A percentile compares a stretch with the other conserved stretches of the same genome.
Conservation (phyloP, 2,888 invertebrate genomes). For the Toxonevra muliebris region DNA sequence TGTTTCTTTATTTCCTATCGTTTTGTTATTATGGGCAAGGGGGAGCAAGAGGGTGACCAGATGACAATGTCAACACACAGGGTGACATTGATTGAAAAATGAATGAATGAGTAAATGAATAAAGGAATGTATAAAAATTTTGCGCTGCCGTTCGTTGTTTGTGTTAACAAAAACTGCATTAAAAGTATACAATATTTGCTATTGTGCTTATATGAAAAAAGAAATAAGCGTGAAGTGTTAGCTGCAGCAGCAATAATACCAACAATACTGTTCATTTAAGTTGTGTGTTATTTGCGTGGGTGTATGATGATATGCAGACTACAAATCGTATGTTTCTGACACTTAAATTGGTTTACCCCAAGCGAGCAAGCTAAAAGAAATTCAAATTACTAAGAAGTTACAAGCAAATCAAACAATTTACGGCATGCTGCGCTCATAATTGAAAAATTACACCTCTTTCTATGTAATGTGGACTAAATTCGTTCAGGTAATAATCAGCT, state of each 20-base stretch:
- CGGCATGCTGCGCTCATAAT: conserved; percentile 25
- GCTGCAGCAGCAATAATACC: background rate
- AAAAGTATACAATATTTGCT: background rate
- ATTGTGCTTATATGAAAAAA: too few relatives aligned
- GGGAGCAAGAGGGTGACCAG: conserved; percentile 1
- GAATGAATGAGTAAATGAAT: background rate
- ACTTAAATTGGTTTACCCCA: conserved; percentile 28
- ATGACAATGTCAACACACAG: conserved; percentile 17
- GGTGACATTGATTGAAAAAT: conserved; percentile 30
- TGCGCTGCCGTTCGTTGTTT: too few relatives aligned
- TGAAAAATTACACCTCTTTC: conserved; percentile 23
- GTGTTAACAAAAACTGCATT: background rate
- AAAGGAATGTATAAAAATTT: too few relatives aligned
- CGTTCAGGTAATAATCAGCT: conserved; percentile 2
- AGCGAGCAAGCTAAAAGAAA: conserved; percentile 5
- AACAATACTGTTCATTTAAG: conserved; percentile 6
- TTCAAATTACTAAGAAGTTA: background rate
- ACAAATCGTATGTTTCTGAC: conserved; percentile 21
- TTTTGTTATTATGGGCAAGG: background rate
- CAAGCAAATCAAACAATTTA: conserved; percentile 19
- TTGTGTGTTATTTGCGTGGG: background rate
- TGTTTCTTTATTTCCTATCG: background rate
- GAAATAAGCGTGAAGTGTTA: background rate
- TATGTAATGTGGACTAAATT: background rate
- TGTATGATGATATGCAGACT: background rate